Evolutionary conservation across 2,797 vertebrate genomes (phyloP).

Genomic region (Falco naumanni): DNA sequence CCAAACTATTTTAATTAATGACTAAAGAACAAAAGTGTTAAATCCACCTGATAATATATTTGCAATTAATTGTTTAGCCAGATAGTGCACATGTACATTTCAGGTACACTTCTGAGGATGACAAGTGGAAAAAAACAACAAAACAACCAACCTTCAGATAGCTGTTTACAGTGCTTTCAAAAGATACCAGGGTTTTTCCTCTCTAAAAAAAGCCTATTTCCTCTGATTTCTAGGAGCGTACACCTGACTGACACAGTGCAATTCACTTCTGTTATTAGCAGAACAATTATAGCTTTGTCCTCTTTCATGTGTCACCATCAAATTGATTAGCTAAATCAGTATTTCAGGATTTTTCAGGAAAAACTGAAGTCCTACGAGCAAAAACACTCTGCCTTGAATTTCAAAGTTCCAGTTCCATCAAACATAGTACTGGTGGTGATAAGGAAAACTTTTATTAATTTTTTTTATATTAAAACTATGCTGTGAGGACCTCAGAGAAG

Average conservation of each 20-base stretch:
- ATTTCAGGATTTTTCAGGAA: neutral
- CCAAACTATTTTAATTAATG: neutral
- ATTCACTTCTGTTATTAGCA: neutral
- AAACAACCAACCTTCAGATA: neutral
- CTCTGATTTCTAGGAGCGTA: neutral
- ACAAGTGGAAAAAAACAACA: neutral
- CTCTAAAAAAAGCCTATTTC: neutral
- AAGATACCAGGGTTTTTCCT: neutral
- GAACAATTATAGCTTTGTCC: neutral
- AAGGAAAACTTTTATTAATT: neutral
- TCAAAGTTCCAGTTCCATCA: neutral
- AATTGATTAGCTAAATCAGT: neutral
- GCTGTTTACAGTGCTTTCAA: neutral
- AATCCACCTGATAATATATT: neutral
- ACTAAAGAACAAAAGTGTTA: neutral
- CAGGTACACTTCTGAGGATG: neutral
- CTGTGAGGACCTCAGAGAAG: neutral
- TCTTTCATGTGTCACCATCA: neutral
- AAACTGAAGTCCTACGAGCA: neutral
- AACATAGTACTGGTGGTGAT: accelerated
- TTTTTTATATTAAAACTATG: neutral
- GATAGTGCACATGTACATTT: neutral
- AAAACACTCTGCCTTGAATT: neutral
- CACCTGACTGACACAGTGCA: neutral
- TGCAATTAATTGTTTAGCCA: neutral